Conservation (phyloP, 2,797 vertebrate genomes). For the Lutjanus campechanus region DNA sequence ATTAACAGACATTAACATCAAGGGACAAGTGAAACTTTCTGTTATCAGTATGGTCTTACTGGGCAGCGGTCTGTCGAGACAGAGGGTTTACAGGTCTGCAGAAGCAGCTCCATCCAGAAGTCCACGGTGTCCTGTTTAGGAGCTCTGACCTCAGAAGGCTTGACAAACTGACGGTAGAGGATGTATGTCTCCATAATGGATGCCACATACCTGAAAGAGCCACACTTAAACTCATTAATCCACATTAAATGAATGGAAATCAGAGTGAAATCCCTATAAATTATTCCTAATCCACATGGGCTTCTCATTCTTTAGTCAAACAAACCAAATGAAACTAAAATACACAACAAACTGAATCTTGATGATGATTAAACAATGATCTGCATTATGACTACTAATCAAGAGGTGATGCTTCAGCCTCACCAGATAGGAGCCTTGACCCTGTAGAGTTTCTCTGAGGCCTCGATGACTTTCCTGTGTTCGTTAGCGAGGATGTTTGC, state of each 20-base stretch:
- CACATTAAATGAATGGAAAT: background rate
- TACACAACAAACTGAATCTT: background rate
- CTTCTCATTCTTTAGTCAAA: background rate
- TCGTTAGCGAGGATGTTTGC: conserved; percentile 91
- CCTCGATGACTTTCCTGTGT: conserved; percentile 89
- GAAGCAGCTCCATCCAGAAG: conserved; percentile 92
- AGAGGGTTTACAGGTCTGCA: conserved; percentile 88
- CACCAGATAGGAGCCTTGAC: conserved; percentile 93
- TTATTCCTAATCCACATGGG: background rate
- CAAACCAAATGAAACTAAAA: background rate
- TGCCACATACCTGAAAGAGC: conserved; percentile 86
- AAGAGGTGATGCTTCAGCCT: conserved; percentile 37
- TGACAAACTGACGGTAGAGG: conserved; percentile 90
- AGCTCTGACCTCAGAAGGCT: conserved; percentile 71
- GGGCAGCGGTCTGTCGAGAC: conserved; percentile 80
- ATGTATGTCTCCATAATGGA: conserved; percentile 95
- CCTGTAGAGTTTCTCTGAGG: conserved; percentile 92
- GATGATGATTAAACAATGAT: background rate
- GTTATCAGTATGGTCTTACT: conserved; percentile 78
- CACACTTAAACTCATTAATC: background rate
- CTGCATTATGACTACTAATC: background rate
- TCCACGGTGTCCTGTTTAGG: conserved; percentile 85
- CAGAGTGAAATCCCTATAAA: background rate
- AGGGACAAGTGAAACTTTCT: background rate
- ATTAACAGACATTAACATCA: background rate